A percentile compares a stretch with the other conserved stretches of the same genome.
These are phyloP conservation scores for Hirudo medicinalis DNA, from an alignment of 1,140 invertebrate species.

Conservation along the genomic window DNA sequence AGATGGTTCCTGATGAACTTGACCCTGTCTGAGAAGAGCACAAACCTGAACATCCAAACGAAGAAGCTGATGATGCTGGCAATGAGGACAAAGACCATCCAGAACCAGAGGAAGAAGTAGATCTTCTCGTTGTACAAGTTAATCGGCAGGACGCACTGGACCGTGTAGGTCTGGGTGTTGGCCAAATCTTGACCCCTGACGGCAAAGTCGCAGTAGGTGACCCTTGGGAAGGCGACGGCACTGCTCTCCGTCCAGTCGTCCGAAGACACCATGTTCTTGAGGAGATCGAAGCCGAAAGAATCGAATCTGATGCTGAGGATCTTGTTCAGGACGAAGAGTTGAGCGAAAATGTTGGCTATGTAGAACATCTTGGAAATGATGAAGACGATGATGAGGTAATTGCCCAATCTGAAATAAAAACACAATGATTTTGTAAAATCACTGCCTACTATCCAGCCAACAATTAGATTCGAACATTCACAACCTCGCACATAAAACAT, in stretches of 20 bases:
- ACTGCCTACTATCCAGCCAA: too few species aligned
- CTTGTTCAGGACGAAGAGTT: slow-evolving; percentile 39
- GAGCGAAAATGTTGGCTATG: slow-evolving; percentile 25
- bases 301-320: slow-evolving; percentile 44
- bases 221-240: slow-evolving; percentile 39
- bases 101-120: slow-evolving; percentile 38
- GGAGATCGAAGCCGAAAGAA: slow-evolving; percentile 42
- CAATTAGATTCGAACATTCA: too few species aligned
- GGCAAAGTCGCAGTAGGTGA: slow-evolving; percentile 48
- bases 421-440: neutral
- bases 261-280: slow-evolving; percentile 33
- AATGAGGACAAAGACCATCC: slow-evolving; percentile 30
- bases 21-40: slow-evolving; percentile 9
- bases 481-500: too few species aligned
- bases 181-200: slow-evolving; percentile 39
- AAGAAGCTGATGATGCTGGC: slow-evolving; percentile 19
- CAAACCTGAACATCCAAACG: slow-evolving; percentile 17
- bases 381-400: slow-evolving; percentile 43
- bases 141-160: slow-evolving; percentile 30
- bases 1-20: slow-evolving; percentile 22
- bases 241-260: slow-evolving; percentile 36
- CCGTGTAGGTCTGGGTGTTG: slow-evolving; percentile 37
- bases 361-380: slow-evolving; percentile 25
- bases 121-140: slow-evolving; percentile 38
- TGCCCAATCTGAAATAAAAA: slow-evolving; percentile 29